These are phyloP conservation scores for Melopsittacus undulatus DNA, from an alignment of 2,797 vertebrate species.

Conservation along the genomic window DNA sequence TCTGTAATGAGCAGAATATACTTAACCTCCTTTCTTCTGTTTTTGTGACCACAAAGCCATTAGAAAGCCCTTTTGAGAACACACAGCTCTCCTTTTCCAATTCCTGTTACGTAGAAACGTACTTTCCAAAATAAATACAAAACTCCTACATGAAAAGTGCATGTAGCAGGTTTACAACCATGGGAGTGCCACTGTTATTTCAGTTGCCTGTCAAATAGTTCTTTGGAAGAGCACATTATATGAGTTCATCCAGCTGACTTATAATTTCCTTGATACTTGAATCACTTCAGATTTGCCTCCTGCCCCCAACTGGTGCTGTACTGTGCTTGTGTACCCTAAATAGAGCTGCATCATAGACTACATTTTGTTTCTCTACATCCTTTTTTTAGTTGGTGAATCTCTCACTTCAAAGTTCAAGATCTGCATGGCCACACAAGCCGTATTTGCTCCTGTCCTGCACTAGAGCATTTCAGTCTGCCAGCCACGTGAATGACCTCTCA, in stretches of 20 bases:
- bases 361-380: not conserved
- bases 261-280: not conserved
- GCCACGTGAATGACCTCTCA: not conserved
- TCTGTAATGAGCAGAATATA: not conserved
- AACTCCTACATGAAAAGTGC: not conserved
- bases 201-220: not conserved
- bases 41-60: not conserved
- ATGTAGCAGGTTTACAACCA: fast-evolving
- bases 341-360: not conserved
- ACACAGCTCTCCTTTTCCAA: not conserved
- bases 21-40: not conserved
- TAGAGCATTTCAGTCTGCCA: not conserved
- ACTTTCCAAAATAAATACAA: not conserved
- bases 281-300: not conserved
- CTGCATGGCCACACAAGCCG: not conserved
- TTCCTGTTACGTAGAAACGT: not conserved
- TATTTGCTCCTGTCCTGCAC: not conserved
- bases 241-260: not conserved
- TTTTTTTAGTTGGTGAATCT: not conserved
- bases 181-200: not conserved
- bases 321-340: not conserved
- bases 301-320: not conserved
- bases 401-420: not conserved
- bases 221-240: not conserved
- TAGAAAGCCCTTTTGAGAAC: not conserved